A percentile compares a stretch with the other conserved stretches of the same genome.
phyloP scores from a whole-genome alignment of 2,888 invertebrate species.

The Noctua janthe region DNA sequence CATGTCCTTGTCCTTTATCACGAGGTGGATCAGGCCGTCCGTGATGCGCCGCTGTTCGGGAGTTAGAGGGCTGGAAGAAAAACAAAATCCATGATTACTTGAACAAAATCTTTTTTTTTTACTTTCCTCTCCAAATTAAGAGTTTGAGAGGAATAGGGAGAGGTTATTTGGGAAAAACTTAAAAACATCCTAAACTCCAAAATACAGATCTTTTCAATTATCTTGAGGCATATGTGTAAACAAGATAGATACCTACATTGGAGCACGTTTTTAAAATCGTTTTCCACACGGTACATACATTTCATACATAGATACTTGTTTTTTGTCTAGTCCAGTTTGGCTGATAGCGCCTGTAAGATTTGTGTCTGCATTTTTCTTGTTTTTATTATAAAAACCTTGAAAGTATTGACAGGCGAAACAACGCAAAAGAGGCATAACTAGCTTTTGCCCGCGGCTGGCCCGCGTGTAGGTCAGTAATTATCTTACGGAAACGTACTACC shows the following conservation, averaged over 20 bases:
- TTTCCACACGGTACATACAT: no score
- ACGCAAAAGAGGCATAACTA: neutral
- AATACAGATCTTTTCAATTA: neutral
- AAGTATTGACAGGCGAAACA: neutral
- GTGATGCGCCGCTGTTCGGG: slow-evolving; percentile 92
- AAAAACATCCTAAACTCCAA: neutral
- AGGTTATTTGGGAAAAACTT: neutral
- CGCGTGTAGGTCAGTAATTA: neutral
- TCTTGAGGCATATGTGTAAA: neutral
- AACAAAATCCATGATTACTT: neutral
- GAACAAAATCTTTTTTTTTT: neutral
- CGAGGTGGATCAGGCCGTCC: slow-evolving; percentile 95
- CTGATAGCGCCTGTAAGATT: neutral
- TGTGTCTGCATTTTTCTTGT: neutral
- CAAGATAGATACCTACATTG: neutral
- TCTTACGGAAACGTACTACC: neutral
- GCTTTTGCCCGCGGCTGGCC: neutral
- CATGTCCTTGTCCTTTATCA: slow-evolving; percentile 98
- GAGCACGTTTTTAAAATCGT: neutral
- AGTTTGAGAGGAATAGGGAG: neutral
- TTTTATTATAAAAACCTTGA: neutral
- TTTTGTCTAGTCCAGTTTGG: neutral
- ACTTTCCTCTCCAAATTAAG: neutral
- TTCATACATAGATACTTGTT: slow-evolving; percentile 7
- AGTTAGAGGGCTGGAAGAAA: slow-evolving; percentile 90